A percentile compares a stretch with the other conserved stretches of the same genome.
Evolutionary conservation across 2,797 vertebrate species (phyloP).

Genomic region (Gymnothorax javanicus): DNA sequence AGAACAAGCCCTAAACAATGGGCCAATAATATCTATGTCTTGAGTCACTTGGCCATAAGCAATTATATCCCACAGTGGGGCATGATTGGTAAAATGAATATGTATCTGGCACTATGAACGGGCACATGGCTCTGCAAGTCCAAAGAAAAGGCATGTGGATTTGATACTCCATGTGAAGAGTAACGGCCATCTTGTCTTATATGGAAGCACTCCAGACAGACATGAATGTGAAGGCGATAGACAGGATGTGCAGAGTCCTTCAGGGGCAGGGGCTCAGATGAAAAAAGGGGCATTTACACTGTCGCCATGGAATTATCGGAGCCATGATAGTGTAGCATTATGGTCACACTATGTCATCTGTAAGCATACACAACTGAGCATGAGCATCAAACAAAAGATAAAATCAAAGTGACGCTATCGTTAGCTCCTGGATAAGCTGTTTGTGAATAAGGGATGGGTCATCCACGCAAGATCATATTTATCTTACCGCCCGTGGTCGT

Average conservation of each 20-base stretch:
- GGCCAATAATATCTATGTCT: constrained; percentile 74
- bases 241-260: background rate
- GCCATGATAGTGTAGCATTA: too few species aligned
- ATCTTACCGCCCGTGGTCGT: too few species aligned
- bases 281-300: too few species aligned
- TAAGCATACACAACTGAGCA: too few species aligned
- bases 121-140: background rate
- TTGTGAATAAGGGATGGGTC: too few species aligned
- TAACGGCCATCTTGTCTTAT: constrained; percentile 27
- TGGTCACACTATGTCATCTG: too few species aligned
- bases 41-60: constrained; percentile 63
- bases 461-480: too few species aligned
- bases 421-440: too few species aligned
- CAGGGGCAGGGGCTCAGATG: too few species aligned
- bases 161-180: constrained; percentile 9
- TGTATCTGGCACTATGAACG: constrained; percentile 18
- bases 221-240: constrained; percentile 6
- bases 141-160: constrained; percentile 17
- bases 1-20: constrained; percentile 65
- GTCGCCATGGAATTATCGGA: too few species aligned
- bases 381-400: too few species aligned
- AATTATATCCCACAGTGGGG: constrained; percentile 76
- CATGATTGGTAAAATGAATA: constrained; percentile 66
- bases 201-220: constrained; percentile 45
- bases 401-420: too few species aligned